Base-by-base conservation (phyloP, 2,888 invertebrate species). In the Lutraria lutraria region DNA sequence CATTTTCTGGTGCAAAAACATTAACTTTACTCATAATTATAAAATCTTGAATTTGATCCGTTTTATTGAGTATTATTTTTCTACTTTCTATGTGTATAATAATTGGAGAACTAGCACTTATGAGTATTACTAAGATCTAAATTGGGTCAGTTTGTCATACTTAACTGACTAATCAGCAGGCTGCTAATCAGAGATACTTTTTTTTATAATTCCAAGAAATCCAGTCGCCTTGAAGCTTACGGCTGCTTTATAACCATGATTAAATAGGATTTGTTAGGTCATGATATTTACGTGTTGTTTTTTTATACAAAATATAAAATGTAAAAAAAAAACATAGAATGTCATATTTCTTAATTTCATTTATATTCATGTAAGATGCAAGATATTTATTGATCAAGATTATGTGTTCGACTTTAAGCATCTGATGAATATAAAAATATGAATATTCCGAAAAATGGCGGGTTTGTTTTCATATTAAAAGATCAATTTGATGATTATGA, bases 381-480 rank as follows among this genome's bases (percentile, higher is more conserved):
- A n/a, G 12, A 25, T 10, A 68, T 68, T 12, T 25, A 68, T 12
- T 12, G 12, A 68, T 68, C n/a, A 25, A 25, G 63, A 68, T 68
- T 68, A 68, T n/a, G 76, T 31, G 25, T 34, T 34, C 29, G 16
- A 31, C 2, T 6, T 31, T 13, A 31, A 76, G 6, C 31, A 76
- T 12, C 76, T 34, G 76, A 76, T 76, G 76, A 76, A 12, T 76
- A 76, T 29, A 34, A 43, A 43, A 19, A 31, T 34, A 76, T 76
- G 76, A 76, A 76, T 76, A 76, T 76, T 76, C 76, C 31, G 34
- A 76, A 76, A 76, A 6, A 34, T 76, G 31, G 76, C 34, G 72
- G 60, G 84, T 84, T n/a, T 15, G 84, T 84, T 84, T 84, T 84
- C 76, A 80, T 85, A 84, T 76, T 84, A 52, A 25, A 25, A 76